phyloP scores from a whole-genome alignment of 2,888 invertebrate genomes.

The Scaptomyza caliginosa region DNA sequence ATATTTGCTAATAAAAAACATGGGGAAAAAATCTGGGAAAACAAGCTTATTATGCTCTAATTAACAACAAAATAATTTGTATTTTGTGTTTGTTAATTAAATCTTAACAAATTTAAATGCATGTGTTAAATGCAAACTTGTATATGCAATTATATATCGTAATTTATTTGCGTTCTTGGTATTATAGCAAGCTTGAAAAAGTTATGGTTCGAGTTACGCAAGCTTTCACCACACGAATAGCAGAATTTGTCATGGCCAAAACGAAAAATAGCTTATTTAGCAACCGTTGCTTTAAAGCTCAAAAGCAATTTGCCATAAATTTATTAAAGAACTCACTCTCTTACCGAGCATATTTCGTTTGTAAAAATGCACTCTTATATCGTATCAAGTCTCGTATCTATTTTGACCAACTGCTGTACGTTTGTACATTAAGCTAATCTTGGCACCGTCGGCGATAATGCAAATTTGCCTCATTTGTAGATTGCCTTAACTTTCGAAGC shows the following conservation, averaged over 20 bases:
- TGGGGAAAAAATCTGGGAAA: no score
- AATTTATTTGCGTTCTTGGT: background rate
- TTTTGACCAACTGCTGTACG: constrained; percentile 1
- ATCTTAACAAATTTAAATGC: no score
- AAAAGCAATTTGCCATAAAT: background rate
- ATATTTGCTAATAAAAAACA: no score
- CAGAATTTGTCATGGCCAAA: no score
- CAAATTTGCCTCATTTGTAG: background rate
- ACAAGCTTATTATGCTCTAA: no score
- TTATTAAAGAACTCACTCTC: background rate
- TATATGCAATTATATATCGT: background rate
- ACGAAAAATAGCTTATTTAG: background rate
- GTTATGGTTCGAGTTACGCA: background rate
- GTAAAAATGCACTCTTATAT: background rate
- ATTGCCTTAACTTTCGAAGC: background rate
- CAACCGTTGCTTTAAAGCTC: background rate
- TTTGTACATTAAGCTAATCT: constrained; percentile 15
- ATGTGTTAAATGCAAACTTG: no score
- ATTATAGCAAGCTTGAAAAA: background rate
- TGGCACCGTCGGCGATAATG: constrained; percentile 1
- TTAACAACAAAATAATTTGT: no score
- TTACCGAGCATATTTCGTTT: background rate
- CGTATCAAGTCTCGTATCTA: background rate
- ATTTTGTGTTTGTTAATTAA: no score
- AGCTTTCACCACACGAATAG: background rate